These are phyloP conservation scores for Chlorops oryzae DNA, from an alignment of 1,140 invertebrate species.

Conservation along the genomic window DNA sequence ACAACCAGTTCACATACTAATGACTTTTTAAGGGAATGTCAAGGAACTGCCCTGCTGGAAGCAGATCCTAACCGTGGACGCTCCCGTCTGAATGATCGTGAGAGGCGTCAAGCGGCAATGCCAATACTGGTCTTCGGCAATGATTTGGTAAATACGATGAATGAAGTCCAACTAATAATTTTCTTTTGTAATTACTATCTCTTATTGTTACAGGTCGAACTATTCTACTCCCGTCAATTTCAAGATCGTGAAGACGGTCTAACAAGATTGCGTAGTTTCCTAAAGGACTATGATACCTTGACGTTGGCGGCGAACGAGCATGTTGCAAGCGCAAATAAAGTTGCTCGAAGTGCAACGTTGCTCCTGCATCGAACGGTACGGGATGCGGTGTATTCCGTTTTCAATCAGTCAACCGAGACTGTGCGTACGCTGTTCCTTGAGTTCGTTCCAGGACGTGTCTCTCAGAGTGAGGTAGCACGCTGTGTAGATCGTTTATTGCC, in stretches of 20 bases:
- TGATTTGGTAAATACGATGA: conserved; percentile 60
- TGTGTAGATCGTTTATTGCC: conserved; percentile 78
- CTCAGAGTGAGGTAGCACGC: conserved; percentile 67
- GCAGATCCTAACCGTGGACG: conserved; percentile 52
- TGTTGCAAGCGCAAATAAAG: conserved; percentile 58
- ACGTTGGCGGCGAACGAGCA: conserved; percentile 20
- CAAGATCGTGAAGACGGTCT: conserved; percentile 87
- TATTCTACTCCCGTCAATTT: conserved; percentile 90
- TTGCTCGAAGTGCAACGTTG: conserved; percentile 67
- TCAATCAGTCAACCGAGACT: conserved; percentile 71
- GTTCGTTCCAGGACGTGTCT: conserved; percentile 71
- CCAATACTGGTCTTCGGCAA: conserved; percentile 87
- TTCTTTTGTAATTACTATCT: background rate
- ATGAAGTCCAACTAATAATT: background rate
- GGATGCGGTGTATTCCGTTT: conserved; percentile 81
- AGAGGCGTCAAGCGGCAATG: conserved; percentile 81
- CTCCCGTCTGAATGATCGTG: conserved; percentile 75
- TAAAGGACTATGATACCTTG: conserved; percentile 54
- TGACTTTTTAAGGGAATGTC: conserved; percentile 68
- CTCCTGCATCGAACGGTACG: conserved; percentile 69
- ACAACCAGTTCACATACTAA: conserved; percentile 74
- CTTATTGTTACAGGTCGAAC: conserved; percentile 64
- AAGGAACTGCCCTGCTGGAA: conserved; percentile 52
- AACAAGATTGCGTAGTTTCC: conserved; percentile 64
- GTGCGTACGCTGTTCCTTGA: conserved; percentile 72